phyloP scores from a whole-genome alignment of 1,140 invertebrate genomes.

The Mycetomoellerius zeteki region DNA sequence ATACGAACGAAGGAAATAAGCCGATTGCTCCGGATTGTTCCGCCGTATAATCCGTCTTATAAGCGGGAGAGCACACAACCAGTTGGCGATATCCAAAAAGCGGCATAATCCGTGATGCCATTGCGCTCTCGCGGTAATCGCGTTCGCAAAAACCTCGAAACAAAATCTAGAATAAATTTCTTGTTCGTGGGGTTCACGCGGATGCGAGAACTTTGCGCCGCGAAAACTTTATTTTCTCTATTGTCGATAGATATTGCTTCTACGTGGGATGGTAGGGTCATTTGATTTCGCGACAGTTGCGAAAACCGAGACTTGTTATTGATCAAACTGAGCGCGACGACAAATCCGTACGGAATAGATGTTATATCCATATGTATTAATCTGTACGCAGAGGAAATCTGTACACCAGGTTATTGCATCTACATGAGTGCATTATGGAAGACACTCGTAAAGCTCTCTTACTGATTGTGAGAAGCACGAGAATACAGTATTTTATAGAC shows the following conservation, averaged over 20 bases:
- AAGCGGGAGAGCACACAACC: slow-evolving; percentile 9
- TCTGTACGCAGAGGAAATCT: neutral
- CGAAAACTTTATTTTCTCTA: slow-evolving; percentile 53
- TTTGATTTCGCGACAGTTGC: slow-evolving; percentile 31
- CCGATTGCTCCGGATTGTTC: slow-evolving; percentile 9
- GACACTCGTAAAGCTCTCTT: no score
- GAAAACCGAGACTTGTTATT: slow-evolving; percentile 31
- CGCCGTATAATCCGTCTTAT: slow-evolving; percentile 38
- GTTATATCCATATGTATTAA: neutral
- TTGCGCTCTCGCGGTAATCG: slow-evolving; percentile 16
- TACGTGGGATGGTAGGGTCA: neutral
- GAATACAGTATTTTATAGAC: no score
- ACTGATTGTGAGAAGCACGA: no score
- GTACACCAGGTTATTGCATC: no score
- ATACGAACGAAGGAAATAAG: slow-evolving; percentile 37
- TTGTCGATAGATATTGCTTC: slow-evolving; percentile 52
- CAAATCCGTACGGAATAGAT: slow-evolving; percentile 15
- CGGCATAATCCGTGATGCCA: slow-evolving; percentile 13
- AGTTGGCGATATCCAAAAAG: slow-evolving; percentile 31
- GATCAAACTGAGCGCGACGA: slow-evolving; percentile 16
- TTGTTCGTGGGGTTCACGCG: slow-evolving; percentile 43
- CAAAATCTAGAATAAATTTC: slow-evolving; percentile 51
- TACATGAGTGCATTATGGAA: no score
- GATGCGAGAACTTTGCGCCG: slow-evolving; percentile 33
- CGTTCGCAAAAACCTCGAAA: slow-evolving; percentile 26